Conservation (phyloP, 2,797 vertebrate genomes). For the Melanotaenia parkinsoni region DNA sequence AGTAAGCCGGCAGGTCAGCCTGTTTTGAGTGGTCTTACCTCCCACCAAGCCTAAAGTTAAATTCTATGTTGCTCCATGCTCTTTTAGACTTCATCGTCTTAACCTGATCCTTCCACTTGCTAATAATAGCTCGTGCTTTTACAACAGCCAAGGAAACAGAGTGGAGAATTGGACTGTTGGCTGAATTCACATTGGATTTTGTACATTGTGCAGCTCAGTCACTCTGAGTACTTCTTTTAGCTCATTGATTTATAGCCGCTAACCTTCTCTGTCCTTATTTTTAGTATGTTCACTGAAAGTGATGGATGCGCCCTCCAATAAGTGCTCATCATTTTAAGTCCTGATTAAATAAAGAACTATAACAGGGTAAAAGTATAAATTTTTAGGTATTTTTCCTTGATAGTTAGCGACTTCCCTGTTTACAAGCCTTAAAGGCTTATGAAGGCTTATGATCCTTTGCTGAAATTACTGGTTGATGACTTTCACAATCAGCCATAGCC, state of each 20-base stretch:
- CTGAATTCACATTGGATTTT: slow-evolving; percentile 61
- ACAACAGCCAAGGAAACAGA: slow-evolving; percentile 42
- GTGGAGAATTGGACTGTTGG: slow-evolving; percentile 37
- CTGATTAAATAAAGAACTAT: neutral
- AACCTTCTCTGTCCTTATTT: slow-evolving; percentile 34
- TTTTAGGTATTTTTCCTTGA: neutral
- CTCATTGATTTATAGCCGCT: slow-evolving; percentile 46
- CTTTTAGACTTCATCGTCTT: slow-evolving; percentile 52
- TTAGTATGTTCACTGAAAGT: slow-evolving; percentile 15
- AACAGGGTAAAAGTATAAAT: neutral
- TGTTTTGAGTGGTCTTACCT: slow-evolving; percentile 34
- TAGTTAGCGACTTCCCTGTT: neutral
- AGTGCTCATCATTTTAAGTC: neutral
- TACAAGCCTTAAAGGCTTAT: neutral
- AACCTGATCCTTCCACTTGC: slow-evolving; percentile 50
- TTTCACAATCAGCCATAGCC: neutral
- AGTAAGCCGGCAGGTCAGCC: slow-evolving; percentile 9
- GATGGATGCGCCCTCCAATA: neutral
- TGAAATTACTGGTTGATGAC: neutral
- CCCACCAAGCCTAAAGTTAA: slow-evolving; percentile 2
- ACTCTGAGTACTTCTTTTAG: slow-evolving; percentile 44
- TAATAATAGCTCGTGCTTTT: slow-evolving; percentile 63
- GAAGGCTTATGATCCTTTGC: neutral
- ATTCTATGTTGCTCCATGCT: slow-evolving; percentile 35
- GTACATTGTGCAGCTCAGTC: slow-evolving; percentile 39